A percentile compares a stretch with the other conserved stretches of the same genome.
Conservation (phyloP, 2,113 vertebrate species). For the Benitochromis conjunctus region DNA sequence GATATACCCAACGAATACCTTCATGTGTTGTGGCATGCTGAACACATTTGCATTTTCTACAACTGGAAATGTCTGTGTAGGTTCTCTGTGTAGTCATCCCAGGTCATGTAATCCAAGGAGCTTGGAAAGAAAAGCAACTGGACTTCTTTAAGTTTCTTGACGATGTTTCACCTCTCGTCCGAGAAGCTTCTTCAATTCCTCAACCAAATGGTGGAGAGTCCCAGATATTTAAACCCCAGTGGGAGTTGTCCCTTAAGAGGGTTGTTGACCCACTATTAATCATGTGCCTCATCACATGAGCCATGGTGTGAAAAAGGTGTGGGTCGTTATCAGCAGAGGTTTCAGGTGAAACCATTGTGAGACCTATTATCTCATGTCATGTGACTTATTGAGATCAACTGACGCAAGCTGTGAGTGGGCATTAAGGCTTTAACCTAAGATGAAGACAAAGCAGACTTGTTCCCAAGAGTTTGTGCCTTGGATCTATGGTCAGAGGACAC, state of each 20-base stretch:
- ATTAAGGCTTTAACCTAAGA: background rate
- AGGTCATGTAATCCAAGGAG: background rate
- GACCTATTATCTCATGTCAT: background rate
- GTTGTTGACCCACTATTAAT: background rate
- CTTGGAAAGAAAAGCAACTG: background rate
- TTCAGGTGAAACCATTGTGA: background rate
- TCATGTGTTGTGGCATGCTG: slow-evolving; percentile 40
- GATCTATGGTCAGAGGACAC: background rate
- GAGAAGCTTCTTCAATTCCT: background rate
- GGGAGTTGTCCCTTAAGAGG: background rate
- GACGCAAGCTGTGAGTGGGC: background rate
- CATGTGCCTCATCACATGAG: background rate
- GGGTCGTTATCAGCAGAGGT: background rate
- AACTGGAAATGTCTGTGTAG: background rate
- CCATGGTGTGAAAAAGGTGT: background rate
- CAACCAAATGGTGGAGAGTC: background rate
- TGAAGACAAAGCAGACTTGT: background rate
- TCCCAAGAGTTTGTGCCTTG: background rate
- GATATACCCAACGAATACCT: slow-evolving; percentile 21
- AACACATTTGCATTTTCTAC: background rate
- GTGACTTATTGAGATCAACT: background rate
- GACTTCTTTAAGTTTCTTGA: background rate
- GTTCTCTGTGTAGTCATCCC: background rate
- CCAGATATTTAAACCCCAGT: background rate
- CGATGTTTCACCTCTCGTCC: background rate